Evolutionary conservation across 2,113 vertebrate species (phyloP).

Genomic region (Gnathonemus longibarbis): DNA sequence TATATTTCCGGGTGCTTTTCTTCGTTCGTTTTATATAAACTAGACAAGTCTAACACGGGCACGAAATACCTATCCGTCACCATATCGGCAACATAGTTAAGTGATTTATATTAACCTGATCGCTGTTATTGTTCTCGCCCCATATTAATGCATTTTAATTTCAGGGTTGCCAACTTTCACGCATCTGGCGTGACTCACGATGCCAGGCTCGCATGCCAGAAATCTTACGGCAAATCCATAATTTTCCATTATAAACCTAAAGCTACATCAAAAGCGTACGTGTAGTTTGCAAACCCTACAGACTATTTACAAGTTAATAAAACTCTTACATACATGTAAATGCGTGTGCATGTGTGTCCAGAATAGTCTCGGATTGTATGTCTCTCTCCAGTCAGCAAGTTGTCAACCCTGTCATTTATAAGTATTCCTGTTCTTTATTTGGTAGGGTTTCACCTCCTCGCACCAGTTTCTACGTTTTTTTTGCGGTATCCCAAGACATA

Average conservation of each 20-base stretch:
- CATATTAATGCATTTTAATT: background rate
- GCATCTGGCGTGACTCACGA: background rate
- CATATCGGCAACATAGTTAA: background rate
- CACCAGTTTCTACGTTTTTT: background rate
- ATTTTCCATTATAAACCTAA: background rate
- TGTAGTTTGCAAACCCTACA: background rate
- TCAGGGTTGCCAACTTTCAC: background rate
- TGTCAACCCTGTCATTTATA: background rate
- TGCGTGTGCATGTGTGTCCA: background rate
- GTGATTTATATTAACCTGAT: background rate
- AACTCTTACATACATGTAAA: background rate
- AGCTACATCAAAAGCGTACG: background rate
- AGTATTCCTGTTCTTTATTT: background rate
- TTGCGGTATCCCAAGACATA: background rate
- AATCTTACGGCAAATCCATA: background rate
- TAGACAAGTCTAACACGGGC: background rate
- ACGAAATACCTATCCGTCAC: background rate
- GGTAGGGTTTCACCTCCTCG: background rate
- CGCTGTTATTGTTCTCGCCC: background rate
- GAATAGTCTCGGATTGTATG: background rate
- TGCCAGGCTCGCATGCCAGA: background rate
- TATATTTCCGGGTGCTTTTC: background rate
- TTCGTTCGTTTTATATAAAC: background rate
- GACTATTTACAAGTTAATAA: background rate
- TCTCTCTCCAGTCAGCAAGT: background rate